Evolutionary conservation across 1,140 invertebrate genomes (phyloP).

Genomic region (Delia radicum): DNA sequence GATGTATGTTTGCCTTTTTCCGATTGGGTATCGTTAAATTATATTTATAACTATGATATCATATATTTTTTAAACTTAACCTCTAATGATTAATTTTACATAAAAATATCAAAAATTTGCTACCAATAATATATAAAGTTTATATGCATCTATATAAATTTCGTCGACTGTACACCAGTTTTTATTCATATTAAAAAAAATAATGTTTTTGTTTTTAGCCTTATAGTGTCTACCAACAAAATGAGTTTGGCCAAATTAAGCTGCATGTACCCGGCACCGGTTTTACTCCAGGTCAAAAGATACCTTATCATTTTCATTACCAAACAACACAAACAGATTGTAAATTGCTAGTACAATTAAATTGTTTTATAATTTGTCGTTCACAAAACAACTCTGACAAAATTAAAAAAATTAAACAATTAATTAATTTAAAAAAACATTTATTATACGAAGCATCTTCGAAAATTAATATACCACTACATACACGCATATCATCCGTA

Average conservation of each 20-base stretch:
- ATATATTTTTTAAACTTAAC: too few species aligned
- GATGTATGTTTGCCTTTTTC: background rate
- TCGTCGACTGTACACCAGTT: too few species aligned
- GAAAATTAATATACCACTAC: background rate
- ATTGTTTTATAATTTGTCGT: background rate
- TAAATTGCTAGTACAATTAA: constrained; percentile 8
- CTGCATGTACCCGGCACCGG: background rate
- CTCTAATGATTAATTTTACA: too few species aligned
- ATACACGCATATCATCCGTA: background rate
- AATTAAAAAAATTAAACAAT: background rate
- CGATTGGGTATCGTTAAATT: too few species aligned
- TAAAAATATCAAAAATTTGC: too few species aligned
- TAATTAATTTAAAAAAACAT: background rate
- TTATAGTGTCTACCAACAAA: background rate
- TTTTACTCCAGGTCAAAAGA: constrained; percentile 4
- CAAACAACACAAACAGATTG: background rate
- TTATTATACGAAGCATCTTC: background rate
- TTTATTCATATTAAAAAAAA: too few species aligned
- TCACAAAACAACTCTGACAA: background rate
- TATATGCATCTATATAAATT: too few species aligned
- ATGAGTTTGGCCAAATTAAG: background rate
- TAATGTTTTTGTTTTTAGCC: background rate
- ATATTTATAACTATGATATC: too few species aligned
- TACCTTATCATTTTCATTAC: background rate
- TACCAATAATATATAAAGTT: too few species aligned